Evolutionary conservation across 2,113 vertebrate species (phyloP).

Genomic region (Rhinolophus sinicus): DNA sequence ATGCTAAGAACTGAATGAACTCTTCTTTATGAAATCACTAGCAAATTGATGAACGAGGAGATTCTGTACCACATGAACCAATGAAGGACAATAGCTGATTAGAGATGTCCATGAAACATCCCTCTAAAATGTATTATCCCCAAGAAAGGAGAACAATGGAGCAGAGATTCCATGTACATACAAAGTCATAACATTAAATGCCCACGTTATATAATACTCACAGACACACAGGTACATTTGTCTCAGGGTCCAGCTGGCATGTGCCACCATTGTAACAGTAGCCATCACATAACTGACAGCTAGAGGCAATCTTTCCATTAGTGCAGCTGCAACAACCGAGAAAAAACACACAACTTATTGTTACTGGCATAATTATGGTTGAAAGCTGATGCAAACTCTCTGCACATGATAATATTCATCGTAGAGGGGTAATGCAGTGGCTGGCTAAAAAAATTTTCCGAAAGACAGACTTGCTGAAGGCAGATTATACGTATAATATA

Average conservation of each 20-base stretch:
- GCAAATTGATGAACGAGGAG: slow-evolving; percentile 38
- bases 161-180: background rate
- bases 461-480: background rate
- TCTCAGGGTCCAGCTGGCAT: slow-evolving; percentile 97
- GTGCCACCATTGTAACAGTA: slow-evolving; percentile 99
- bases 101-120: slow-evolving; percentile 35
- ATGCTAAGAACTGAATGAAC: slow-evolving; percentile 41
- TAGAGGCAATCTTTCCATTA: slow-evolving; percentile 96
- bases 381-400: slow-evolving; percentile 36
- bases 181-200: background rate
- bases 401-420: slow-evolving; percentile 1
- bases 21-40: slow-evolving; percentile 53
- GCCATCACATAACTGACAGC: slow-evolving; percentile 98
- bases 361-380: slow-evolving; percentile 1
- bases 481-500: background rate
- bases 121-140: background rate
- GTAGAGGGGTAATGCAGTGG: background rate
- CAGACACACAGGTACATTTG: slow-evolving; percentile 96
- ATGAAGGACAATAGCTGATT: background rate
- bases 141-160: background rate
- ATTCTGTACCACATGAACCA: slow-evolving; percentile 19
- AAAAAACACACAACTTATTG: slow-evolving; percentile 3
- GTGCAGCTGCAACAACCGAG: slow-evolving; percentile 90
- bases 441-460: slow-evolving; percentile 11
- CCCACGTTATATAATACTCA: slow-evolving; percentile 88